Evolutionary conservation across 2,888 invertebrate genomes (phyloP), one percentile per base, ranked within the genome.

Genomic region (Stenchaetothrips biformis): DNA sequence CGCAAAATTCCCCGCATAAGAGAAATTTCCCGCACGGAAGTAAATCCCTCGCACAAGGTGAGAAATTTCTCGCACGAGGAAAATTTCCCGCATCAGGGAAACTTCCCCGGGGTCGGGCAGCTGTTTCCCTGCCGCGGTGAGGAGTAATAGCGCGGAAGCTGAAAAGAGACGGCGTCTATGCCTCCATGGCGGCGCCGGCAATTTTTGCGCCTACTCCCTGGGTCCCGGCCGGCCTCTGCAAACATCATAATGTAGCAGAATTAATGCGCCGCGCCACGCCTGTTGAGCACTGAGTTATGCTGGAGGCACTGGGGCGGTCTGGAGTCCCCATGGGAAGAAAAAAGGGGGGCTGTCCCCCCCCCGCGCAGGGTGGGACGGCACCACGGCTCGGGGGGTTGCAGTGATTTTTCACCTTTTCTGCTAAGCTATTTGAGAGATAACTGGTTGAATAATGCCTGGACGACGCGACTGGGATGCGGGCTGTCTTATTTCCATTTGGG

Each of bases 191-290:
- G 37, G 37, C 37, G 37, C 37, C 37, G 37, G 37, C 37, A 37
- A 67, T 74, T 74, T 74, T 25, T 74, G 59, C 9, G 59, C 59
- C 25, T 25, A 25, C 67, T 74, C 25, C 25, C 67, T 11, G 1
- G 21, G 18, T 74, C 25, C 67, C 67, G 21, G 18, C 67, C 25
- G 21, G n/a, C n/a, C n/a, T 62, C 62, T 62, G 67, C 67, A 74
- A 74, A 74, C 67, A 74, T 74, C 67, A 74, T 74, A 74, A 74
- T 74, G 67, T 74, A 74, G 67, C 67, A 74, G 67, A 74, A 74
- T 74, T 74, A 74, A 74, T 74, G 67, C 67, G 11, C 25, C n/a
- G 67, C 67, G 21, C 67, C 67, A 25, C 67, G 67, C 67, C 67
- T 74, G 67, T 74, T 74, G 67, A 74, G 67, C 67, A 74, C 67